These are phyloP conservation scores for Helobdella robusta DNA, from an alignment of 2,888 invertebrate species.

Conservation along the genomic window DNA sequence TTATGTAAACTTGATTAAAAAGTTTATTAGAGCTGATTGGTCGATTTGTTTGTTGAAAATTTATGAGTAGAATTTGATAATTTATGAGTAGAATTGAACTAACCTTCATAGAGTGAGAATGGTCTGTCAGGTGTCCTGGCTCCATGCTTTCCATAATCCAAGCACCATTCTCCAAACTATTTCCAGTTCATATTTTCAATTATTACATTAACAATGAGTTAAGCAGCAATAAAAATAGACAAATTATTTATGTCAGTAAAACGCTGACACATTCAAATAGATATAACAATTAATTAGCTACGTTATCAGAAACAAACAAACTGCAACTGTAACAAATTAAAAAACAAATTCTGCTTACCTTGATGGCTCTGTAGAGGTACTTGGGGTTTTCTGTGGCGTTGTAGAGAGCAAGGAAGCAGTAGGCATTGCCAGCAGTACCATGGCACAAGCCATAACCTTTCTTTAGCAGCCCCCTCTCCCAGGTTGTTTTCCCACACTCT, in stretches of 20 bases:
- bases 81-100: constrained; percentile 11
- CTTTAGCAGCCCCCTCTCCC: constrained; percentile 67
- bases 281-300: too few species aligned
- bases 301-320: not conserved
- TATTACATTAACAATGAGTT: not conserved
- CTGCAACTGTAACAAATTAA: not conserved
- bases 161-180: constrained; percentile 71
- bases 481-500: constrained; percentile 66
- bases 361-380: constrained; percentile 63
- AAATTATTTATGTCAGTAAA: not conserved
- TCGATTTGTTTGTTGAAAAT: too few species aligned
- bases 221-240: not conserved
- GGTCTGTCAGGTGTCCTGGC: constrained; percentile 64
- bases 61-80: not conserved
- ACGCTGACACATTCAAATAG: not conserved
- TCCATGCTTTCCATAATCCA: constrained; percentile 60
- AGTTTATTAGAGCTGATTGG: too few species aligned
- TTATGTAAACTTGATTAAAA: too few species aligned
- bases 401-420: constrained; percentile 68
- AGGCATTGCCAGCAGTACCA: constrained; percentile 77
- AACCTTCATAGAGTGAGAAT: constrained; percentile 72
- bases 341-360: constrained; percentile 40
- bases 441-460: constrained; percentile 76
- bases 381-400: constrained; percentile 65
- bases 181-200: not conserved